A percentile compares a stretch with the other conserved stretches of the same genome.
Evolutionary conservation across 2,888 invertebrate species (phyloP).

Genomic region (Philopedon plagiatum): DNA sequence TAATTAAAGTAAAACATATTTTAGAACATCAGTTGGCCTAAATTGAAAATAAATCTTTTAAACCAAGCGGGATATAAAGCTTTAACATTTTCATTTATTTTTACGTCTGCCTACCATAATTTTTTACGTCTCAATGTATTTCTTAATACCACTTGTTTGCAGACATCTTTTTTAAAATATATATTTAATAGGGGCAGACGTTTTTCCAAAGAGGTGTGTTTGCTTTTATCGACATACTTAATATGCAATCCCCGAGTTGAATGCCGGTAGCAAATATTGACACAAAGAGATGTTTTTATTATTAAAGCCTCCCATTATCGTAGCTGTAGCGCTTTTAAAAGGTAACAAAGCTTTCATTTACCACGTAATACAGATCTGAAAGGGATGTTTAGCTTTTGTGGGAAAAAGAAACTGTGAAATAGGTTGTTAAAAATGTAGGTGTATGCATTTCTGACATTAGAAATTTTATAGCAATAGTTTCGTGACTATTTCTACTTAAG

Average conservation of each 20-base stretch:
- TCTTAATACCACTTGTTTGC: not conserved
- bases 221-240: conserved; percentile 10
- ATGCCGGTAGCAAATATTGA: conserved; percentile 1
- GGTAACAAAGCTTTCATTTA: conserved; percentile 12
- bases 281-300: conserved; percentile 16
- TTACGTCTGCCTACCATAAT: no score
- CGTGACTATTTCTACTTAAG: no score
- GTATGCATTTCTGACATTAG: no score
- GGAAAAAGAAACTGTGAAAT: not conserved
- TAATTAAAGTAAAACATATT: no score
- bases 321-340: conserved; percentile 11
- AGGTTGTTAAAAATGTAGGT: no score
- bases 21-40: no score
- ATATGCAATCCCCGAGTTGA: conserved; percentile 10
- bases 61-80: no score
- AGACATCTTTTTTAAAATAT: not conserved
- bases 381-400: not conserved
- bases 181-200: not conserved
- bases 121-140: no score
- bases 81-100: no score
- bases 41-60: no score
- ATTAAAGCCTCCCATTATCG: conserved; percentile 8
- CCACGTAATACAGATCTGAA: conserved; percentile 6
- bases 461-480: no score
- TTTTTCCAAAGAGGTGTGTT: conserved; percentile 13